These are phyloP conservation scores for Coleophora flavipennella DNA, from an alignment of 2,888 invertebrate species.

Conservation along the genomic window DNA sequence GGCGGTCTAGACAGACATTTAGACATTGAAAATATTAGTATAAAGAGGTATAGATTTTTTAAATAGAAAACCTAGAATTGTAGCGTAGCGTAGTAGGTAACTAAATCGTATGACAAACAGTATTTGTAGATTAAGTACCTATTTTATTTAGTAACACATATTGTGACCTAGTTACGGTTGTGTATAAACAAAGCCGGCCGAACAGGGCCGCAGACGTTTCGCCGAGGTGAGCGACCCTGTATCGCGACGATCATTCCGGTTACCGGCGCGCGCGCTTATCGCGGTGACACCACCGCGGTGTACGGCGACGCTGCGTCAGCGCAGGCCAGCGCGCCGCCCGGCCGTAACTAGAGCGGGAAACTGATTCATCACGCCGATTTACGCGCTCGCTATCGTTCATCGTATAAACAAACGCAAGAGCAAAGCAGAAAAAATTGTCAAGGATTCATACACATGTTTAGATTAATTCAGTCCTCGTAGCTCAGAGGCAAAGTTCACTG, in stretches of 20 bases:
- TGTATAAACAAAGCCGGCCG: conserved; percentile 38
- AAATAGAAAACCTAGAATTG: too few relatives aligned
- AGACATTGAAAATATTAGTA: too few relatives aligned
- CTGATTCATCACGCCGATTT: conserved; percentile 34
- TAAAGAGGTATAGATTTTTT: too few relatives aligned
- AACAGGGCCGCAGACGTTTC: conserved; percentile 56
- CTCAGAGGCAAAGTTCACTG: too few relatives aligned
- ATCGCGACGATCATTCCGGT: conserved; percentile 52
- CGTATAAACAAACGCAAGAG: too few relatives aligned
- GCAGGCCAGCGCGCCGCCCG: not conserved
- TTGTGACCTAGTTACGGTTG: conserved; percentile 37
- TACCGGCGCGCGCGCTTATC: conserved; percentile 33
- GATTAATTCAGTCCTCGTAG: too few relatives aligned
- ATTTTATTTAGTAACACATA: not conserved
- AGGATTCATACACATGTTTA: too few relatives aligned
- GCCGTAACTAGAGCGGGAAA: conserved; percentile 41
- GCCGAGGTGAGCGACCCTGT: conserved; percentile 59
- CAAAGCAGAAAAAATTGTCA: too few relatives aligned
- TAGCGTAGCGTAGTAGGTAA: too few relatives aligned
- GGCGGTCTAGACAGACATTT: too few relatives aligned
- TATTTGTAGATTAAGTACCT: not conserved
- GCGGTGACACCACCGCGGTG: conserved; percentile 14
- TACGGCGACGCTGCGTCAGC: conserved; percentile 22
- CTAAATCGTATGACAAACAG: not conserved
- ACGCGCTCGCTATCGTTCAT: conserved; percentile 8